Evolutionary conservation across 2,113 vertebrate species (phyloP), one percentile per base, ranked within the genome.

Genomic region (Pitta sordida): DNA sequence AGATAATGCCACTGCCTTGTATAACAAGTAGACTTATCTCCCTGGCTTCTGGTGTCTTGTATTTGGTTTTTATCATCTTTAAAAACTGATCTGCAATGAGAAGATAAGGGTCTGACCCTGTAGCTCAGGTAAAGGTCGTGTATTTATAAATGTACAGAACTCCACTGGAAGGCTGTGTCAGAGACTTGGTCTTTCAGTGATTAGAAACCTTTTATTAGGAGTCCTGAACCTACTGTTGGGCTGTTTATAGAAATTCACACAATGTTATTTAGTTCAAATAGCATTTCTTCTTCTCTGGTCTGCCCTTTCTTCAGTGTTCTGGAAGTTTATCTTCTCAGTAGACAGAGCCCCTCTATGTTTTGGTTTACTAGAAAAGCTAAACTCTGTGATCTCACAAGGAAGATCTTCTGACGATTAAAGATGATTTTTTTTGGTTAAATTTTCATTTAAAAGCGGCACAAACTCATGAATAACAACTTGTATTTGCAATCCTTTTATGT

Each of bases 391-490:
- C 46, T 76, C 48, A 27, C 6, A 37, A 49, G 15, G 29, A 82
- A 49, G 22, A 46, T 1, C 2, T 22, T 10, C 15, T 56, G 37
- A 8, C 71, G 29, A 34, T 70, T 85, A 22, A 16, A 60, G 21
- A n/a, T 67, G 10, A 36, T 56, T 19, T 18, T 3, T 6, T 5
- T 32, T 17, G 20, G 3, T 62, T 44, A 1, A 36, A 29, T 76
- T 75, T 13, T 19, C 15, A 11, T 39, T 67, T 29, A 58, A 32
- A 73, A 62, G 52, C 32, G 53, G 4, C 39, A 32, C 30, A 81
- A 3, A 1, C 2, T 4, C 14, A 23, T 13, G 15, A 53, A 32
- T 21, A 60, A 44, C 14, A n/a, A 5, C 0, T 1, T 13, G 0
- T 14, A 43, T 79, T 71, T 63, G 26, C 18, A 36, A 8, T 32